A percentile compares a stretch with the other conserved stretches of the same genome.
These are phyloP conservation scores for Neodontobutis hainanensis DNA, from an alignment of 2,113 vertebrate species.

Conservation along the genomic window DNA sequence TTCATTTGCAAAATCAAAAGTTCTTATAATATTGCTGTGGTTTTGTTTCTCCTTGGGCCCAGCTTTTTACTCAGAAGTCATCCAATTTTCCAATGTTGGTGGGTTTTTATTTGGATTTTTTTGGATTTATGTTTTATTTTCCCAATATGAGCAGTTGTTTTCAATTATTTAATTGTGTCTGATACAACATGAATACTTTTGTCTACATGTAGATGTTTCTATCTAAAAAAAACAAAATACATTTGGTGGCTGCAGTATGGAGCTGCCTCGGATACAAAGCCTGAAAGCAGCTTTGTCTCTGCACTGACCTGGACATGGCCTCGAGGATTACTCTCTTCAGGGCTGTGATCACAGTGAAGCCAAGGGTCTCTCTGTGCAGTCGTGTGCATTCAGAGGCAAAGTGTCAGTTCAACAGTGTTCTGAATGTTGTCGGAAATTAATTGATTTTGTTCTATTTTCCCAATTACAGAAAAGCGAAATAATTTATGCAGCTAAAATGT, in stretches of 20 bases:
- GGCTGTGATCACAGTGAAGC: constrained; percentile 55
- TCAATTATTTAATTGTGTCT: too few relatives aligned
- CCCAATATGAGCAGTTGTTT: background rate
- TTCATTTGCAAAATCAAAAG: background rate
- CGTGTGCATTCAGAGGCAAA: constrained; percentile 31
- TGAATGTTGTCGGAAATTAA: constrained; percentile 26
- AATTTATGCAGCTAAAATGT: constrained; percentile 54
- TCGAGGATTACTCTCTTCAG: constrained; percentile 33
- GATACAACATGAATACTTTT: constrained; percentile 15
- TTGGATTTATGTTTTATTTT: too few relatives aligned
- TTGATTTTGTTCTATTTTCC: constrained; percentile 50
- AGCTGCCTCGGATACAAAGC: constrained; percentile 9
- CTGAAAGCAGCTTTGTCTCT: constrained; percentile 8
- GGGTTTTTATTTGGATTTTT: too few relatives aligned
- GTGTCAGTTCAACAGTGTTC: constrained; percentile 49
- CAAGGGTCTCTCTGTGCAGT: constrained; percentile 42
- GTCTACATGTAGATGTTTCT: constrained; percentile 20
- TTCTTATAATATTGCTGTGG: background rate
- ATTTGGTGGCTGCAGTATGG: constrained; percentile 1
- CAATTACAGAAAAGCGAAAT: constrained; percentile 54
- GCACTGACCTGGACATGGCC: constrained; percentile 47
- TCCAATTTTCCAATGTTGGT: background rate
- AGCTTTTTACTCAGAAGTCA: background rate
- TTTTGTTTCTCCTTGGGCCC: background rate
- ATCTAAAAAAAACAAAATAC: constrained; percentile 6